Conservation (phyloP, 2,888 invertebrate genomes). For the Hirtodrosophila trivittata region DNA sequence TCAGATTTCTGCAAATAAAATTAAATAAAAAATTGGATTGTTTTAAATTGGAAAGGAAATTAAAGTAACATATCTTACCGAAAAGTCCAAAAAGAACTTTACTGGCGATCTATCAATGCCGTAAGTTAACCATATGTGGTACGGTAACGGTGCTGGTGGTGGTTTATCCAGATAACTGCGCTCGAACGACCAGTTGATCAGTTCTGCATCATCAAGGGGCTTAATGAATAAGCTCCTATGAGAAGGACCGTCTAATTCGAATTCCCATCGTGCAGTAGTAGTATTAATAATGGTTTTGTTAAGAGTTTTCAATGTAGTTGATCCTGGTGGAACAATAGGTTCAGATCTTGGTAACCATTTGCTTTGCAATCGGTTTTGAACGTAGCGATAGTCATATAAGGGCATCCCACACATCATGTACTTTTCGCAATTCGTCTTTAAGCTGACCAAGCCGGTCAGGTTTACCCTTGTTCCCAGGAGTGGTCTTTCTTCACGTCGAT, state of each 20-base stretch:
- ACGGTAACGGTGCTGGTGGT: no score
- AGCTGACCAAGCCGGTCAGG: constrained; percentile 51
- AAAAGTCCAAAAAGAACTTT: constrained; percentile 65
- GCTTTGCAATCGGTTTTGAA: constrained; percentile 51
- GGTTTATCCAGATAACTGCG: constrained; percentile 50
- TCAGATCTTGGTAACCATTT: constrained; percentile 66
- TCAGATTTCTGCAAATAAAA: constrained; percentile 52
- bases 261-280: constrained; percentile 58
- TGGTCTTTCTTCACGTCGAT: constrained; percentile 71
- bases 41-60: no score
- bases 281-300: constrained; percentile 37
- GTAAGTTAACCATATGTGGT: constrained; percentile 66
- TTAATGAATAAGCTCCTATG: constrained; percentile 73
- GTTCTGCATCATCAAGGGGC: constrained; percentile 55
- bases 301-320: constrained; percentile 52
- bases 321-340: constrained; percentile 54
- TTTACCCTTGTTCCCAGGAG: constrained; percentile 56
- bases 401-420: constrained; percentile 79
- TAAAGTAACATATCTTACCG: constrained; percentile 17
- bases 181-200: constrained; percentile 75
- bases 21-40: no score
- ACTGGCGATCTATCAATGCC: constrained; percentile 67
- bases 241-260: constrained; percentile 65
- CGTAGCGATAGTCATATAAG: constrained; percentile 80
- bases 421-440: constrained; percentile 62